Evolutionary conservation across 2,888 invertebrate genomes (phyloP).

Genomic region (Nomada fucata): DNA sequence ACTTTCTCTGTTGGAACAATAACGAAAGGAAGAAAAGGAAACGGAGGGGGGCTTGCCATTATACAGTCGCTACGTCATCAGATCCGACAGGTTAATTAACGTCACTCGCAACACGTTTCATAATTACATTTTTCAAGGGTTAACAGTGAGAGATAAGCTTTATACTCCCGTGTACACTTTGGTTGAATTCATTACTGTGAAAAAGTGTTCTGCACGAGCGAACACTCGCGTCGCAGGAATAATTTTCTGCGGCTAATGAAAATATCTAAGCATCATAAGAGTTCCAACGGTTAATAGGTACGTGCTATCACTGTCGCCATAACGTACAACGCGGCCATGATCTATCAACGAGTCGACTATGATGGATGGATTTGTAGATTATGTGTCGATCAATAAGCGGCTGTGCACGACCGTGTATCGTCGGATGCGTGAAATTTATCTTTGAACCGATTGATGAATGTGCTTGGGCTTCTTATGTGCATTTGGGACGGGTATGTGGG

Average conservation of each 20-base stretch:
- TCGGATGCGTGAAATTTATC: slow-evolving; percentile 44
- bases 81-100: neutral
- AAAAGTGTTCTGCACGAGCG: neutral
- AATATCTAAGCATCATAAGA: slow-evolving; percentile 23
- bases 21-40: no score
- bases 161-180: neutral
- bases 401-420: slow-evolving; percentile 11
- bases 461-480: slow-evolving; percentile 37
- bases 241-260: slow-evolving; percentile 4
- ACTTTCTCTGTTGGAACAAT: neutral
- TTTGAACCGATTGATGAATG: slow-evolving; percentile 47
- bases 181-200: neutral
- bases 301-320: slow-evolving; percentile 41
- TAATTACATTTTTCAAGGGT: neutral
- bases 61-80: neutral
- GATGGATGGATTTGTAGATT: slow-evolving; percentile 63
- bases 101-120: neutral
- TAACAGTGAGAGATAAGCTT: neutral
- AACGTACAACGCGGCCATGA: slow-evolving; percentile 37
- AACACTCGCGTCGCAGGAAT: neutral
- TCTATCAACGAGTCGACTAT: slow-evolving; percentile 56
- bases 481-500: slow-evolving; percentile 7
- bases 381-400: slow-evolving; percentile 56
- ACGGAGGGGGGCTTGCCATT: no score
- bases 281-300: slow-evolving; percentile 25